These are phyloP conservation scores for Umimayanthus kanabou DNA, from an alignment of 92 coral and sea anemone genomes.

Conservation along the genomic window DNA sequence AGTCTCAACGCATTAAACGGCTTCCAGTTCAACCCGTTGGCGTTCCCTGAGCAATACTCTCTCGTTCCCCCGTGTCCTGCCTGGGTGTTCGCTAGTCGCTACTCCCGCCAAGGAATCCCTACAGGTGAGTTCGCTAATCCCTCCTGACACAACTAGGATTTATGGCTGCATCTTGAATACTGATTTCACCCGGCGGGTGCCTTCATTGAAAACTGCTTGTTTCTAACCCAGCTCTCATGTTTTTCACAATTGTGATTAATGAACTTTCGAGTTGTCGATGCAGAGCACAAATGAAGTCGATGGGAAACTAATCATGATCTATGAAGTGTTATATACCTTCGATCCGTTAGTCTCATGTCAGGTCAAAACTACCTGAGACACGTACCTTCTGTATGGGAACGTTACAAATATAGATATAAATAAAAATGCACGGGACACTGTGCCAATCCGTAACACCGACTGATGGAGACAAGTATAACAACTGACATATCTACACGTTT, in stretches of 20 bases:
- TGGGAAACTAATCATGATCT: conserved; percentile 34
- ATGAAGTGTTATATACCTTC: neutral
- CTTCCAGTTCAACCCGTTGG: conserved; percentile 25
- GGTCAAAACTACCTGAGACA: neutral
- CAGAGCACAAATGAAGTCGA: conserved; percentile 27
- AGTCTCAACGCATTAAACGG: conserved; percentile 22
- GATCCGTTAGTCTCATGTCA: neutral
- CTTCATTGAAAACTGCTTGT: conserved; percentile 5
- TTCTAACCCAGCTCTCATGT: neutral
- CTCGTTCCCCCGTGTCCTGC: conserved; percentile 41
- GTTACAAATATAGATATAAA: too few species aligned
- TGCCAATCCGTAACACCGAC: neutral
- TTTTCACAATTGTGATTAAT: conserved; percentile 23
- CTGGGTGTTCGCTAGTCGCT: conserved; percentile 45
- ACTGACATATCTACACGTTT: neutral
- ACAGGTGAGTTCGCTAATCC: conserved; percentile 49
- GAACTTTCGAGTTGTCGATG: conserved; percentile 14
- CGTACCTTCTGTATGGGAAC: neutral
- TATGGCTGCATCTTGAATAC: conserved; percentile 2
- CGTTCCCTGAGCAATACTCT: conserved; percentile 36
- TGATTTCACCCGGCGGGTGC: neutral
- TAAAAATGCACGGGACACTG: neutral
- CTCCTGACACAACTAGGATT: conserved; percentile 23
- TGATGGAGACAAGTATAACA: neutral
- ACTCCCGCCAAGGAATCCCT: conserved; percentile 46